Conservation (phyloP, 2,113 vertebrate genomes). For the Parotia lawesii region DNA sequence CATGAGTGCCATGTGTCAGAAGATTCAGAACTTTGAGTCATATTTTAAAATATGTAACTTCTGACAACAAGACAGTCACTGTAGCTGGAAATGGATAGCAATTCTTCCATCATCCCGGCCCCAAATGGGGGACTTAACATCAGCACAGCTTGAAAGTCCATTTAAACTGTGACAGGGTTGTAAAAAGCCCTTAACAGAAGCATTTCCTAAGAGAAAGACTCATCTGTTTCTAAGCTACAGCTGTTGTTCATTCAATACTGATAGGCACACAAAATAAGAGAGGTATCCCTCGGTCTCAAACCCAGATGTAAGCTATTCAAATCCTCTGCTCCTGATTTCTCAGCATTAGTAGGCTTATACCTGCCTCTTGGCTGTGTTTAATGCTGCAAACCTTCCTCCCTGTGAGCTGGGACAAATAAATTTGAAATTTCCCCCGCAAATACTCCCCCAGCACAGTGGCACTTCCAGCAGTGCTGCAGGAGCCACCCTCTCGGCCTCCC, state of each 20-base stretch:
- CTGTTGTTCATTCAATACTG: background rate
- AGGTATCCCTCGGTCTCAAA: background rate
- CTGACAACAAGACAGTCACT: background rate
- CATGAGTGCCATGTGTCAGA: background rate
- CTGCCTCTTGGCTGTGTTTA: background rate
- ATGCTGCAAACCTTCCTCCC: background rate
- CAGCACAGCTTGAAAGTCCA: constrained; percentile 35
- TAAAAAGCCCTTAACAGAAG: constrained; percentile 1
- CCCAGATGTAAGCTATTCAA: background rate
- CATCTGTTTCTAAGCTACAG: background rate
- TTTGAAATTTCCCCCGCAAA: background rate
- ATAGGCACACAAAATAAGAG: background rate
- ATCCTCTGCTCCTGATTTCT: background rate
- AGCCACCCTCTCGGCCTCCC: background rate
- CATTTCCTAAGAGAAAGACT: constrained; percentile 8
- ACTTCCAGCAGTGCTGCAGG: background rate
- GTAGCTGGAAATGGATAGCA: background rate
- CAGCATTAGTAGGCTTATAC: background rate
- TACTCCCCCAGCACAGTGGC: background rate
- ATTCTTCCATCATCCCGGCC: background rate
- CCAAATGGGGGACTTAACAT: background rate
- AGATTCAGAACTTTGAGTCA: background rate
- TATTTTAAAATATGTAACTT: background rate
- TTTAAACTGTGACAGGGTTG: constrained; percentile 1
- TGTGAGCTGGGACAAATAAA: background rate